A percentile compares a stretch with the other conserved stretches of the same genome.
Evolutionary conservation across 2,888 invertebrate genomes (phyloP).

Genomic region (Homarus gammarus): DNA sequence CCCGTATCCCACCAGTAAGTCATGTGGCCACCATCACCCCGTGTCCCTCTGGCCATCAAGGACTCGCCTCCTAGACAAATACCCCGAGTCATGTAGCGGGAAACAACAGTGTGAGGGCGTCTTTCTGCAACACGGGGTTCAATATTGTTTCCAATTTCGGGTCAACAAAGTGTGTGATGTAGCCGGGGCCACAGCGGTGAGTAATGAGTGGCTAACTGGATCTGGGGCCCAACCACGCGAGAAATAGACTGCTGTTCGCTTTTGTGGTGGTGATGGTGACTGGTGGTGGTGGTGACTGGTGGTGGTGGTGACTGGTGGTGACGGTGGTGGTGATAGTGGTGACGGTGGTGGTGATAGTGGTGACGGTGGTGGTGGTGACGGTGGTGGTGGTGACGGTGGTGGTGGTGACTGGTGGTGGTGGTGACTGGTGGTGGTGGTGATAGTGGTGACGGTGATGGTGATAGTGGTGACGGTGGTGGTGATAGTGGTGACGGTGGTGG

Average conservation of each 20-base stretch:
- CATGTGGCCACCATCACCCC: no score
- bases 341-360: not conserved
- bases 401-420: not conserved
- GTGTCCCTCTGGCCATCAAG: no score
- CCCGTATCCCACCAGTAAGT: no score
- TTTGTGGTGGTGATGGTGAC: not conserved
- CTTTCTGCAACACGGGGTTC: constrained; percentile 12
- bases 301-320: not conserved
- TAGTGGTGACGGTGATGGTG: not conserved
- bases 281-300: not conserved
- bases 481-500: no score
- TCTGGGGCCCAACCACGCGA: constrained; percentile 15
- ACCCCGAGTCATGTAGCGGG: constrained; percentile 11
- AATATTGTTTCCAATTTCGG: constrained; percentile 41
- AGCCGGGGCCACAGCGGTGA: constrained; percentile 22
- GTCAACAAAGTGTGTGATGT: constrained; percentile 45
- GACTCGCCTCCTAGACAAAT: constrained; percentile 10
- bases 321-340: not conserved
- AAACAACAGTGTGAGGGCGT: constrained; percentile 15
- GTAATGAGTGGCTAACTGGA: constrained; percentile 29
- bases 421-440: no score
- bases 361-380: not conserved
- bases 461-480: no score
- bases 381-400: no score
- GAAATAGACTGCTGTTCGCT: not conserved